phyloP scores from a whole-genome alignment of 1,140 invertebrate species.

The Nylanderia fulva region DNA sequence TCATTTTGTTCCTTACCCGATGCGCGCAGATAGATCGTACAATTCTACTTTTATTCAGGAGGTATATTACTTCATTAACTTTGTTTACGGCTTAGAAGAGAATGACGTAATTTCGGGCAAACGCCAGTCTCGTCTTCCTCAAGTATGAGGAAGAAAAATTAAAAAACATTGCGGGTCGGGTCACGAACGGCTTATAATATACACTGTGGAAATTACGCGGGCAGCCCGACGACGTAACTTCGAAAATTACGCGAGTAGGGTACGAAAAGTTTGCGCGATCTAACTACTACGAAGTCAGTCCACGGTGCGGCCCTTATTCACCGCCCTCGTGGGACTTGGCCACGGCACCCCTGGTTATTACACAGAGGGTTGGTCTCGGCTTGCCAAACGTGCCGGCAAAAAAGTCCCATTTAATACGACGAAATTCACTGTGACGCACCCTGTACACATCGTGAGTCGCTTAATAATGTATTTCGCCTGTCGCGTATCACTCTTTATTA shows the following conservation, averaged over 20 bases:
- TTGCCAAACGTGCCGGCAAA: slow-evolving; percentile 75
- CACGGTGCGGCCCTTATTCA: slow-evolving; percentile 79
- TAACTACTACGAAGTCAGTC: slow-evolving; percentile 77
- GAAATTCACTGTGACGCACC: slow-evolving; percentile 72
- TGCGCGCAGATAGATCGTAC: neutral
- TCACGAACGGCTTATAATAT: slow-evolving; percentile 76
- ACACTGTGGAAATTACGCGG: slow-evolving; percentile 75
- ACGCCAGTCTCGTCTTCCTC: neutral
- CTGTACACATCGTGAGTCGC: slow-evolving; percentile 59
- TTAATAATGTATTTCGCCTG: slow-evolving; percentile 73
- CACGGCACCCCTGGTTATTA: slow-evolving; percentile 70
- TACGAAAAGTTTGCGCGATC: slow-evolving; percentile 77
- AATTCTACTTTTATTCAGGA: slow-evolving; percentile 22
- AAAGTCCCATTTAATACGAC: slow-evolving; percentile 76
- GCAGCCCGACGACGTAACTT: slow-evolving; percentile 75
- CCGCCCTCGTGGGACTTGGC: slow-evolving; percentile 75
- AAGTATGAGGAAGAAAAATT: slow-evolving; percentile 61
- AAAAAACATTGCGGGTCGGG: slow-evolving; percentile 73
- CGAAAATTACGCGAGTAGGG: slow-evolving; percentile 78
- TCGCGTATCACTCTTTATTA: slow-evolving; percentile 71
- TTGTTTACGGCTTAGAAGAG: slow-evolving; percentile 53
- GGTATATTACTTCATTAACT: slow-evolving; percentile 54
- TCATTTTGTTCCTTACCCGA: slow-evolving; percentile 11
- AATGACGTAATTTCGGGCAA: slow-evolving; percentile 54
- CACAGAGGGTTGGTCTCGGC: slow-evolving; percentile 67